Evolutionary conservation across 2,888 invertebrate species (phyloP).

Genomic region (Catocala nupta): DNA sequence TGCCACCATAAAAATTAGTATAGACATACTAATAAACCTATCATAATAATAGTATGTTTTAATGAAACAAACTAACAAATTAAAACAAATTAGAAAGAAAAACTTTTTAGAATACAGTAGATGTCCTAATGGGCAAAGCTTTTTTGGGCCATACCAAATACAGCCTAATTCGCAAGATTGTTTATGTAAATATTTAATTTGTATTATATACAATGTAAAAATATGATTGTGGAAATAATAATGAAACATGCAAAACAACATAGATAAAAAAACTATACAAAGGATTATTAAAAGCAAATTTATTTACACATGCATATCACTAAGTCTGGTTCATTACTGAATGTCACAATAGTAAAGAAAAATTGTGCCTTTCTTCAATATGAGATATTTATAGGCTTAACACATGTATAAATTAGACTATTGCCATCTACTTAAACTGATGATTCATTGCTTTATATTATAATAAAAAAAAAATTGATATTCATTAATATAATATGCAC

Average conservation of each 20-base stretch:
- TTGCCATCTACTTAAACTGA: too few species aligned
- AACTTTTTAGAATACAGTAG: slow-evolving; percentile 16
- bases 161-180: neutral
- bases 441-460: too few species aligned
- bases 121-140: slow-evolving; percentile 14
- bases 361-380: slow-evolving; percentile 14
- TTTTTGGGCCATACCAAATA: slow-evolving; percentile 1
- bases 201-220: slow-evolving; percentile 3
- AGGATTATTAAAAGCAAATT: slow-evolving; percentile 33
- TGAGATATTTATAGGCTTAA: too few species aligned
- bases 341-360: slow-evolving; percentile 17
- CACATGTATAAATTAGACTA: neutral
- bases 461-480: neutral
- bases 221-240: slow-evolving; percentile 46
- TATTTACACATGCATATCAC: slow-evolving; percentile 41
- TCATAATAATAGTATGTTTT: slow-evolving; percentile 2
- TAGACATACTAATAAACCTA: slow-evolving; percentile 12
- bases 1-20: slow-evolving; percentile 34
- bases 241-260: slow-evolving; percentile 51
- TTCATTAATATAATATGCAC: neutral
- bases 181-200: neutral
- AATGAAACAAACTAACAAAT: slow-evolving; percentile 17
- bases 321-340: slow-evolving; percentile 11
- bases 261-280: slow-evolving; percentile 35
- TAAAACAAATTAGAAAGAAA: slow-evolving; percentile 8